Percentiles rank a stretch among this genome's conserved stretches.
These are phyloP conservation scores for Diplosoma virens DNA, from an alignment of 23 tunicate species.

Conservation along the genomic window DNA sequence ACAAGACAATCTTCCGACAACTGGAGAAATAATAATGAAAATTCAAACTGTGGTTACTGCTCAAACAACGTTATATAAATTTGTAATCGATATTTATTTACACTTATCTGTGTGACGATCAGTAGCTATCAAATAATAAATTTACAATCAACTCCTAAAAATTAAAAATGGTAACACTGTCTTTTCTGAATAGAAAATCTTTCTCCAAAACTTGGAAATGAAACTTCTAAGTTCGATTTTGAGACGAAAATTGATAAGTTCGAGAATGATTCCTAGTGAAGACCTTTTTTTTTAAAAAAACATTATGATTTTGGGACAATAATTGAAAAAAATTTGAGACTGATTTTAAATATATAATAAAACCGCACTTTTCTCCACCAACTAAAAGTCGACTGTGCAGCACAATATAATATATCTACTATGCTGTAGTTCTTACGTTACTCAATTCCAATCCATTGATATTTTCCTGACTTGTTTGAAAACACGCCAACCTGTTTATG, in stretches of 20 bases:
- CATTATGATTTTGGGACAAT: too few relatives aligned
- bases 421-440: constrained; percentile 41
- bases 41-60: neutral
- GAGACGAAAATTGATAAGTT: too few relatives aligned
- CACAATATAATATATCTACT: too few relatives aligned
- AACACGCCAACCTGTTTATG: constrained; percentile 1
- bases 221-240: too few relatives aligned
- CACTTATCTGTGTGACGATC: neutral
- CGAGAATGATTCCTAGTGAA: too few relatives aligned
- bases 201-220: too few relatives aligned
- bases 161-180: too few relatives aligned
- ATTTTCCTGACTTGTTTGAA: neutral
- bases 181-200: too few relatives aligned
- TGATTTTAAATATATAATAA: too few relatives aligned
- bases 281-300: neutral
- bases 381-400: too few relatives aligned
- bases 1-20: constrained; percentile 70
- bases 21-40: constrained; percentile 15
- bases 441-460: constrained; percentile 8
- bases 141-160: neutral
- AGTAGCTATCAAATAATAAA: neutral
- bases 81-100: neutral
- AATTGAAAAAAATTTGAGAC: too few relatives aligned
- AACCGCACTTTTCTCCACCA: too few relatives aligned
- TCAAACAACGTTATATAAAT: neutral